phyloP scores from a whole-genome alignment of 2,113 vertebrate species.

The Phalacrocorax pelagicus region DNA sequence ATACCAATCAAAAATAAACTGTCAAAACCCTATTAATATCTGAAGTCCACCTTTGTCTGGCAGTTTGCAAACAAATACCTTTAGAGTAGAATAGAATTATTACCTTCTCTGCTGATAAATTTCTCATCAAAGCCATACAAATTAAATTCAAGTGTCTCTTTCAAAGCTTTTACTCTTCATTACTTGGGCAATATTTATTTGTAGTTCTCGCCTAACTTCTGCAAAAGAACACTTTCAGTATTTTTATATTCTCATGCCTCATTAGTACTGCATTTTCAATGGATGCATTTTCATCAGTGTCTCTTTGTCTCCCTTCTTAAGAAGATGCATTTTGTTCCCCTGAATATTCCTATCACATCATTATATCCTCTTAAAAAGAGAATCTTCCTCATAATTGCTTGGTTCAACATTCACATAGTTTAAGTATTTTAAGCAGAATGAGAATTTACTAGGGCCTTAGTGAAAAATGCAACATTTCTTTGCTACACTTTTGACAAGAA shows the following conservation, averaged over 20 bases:
- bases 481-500: background rate
- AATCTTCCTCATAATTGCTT: background rate
- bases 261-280: background rate
- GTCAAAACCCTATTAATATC: background rate
- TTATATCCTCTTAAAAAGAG: background rate
- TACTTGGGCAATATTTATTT: background rate
- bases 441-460: background rate
- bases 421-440: background rate
- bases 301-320: background rate
- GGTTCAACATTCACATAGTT: background rate
- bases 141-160: conserved; percentile 18
- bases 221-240: background rate
- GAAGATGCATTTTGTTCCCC: background rate
- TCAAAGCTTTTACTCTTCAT: background rate
- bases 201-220: background rate
- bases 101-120: conserved; percentile 1
- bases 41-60: background rate
- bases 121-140: conserved; percentile 1
- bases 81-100: background rate
- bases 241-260: background rate
- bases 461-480: background rate
- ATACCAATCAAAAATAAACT: background rate
- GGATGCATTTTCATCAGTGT: background rate
- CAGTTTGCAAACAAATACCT: background rate
- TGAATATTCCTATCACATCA: background rate